phyloP scores from a whole-genome alignment of 1,140 invertebrate species.

The Eulimnadia texana region DNA sequence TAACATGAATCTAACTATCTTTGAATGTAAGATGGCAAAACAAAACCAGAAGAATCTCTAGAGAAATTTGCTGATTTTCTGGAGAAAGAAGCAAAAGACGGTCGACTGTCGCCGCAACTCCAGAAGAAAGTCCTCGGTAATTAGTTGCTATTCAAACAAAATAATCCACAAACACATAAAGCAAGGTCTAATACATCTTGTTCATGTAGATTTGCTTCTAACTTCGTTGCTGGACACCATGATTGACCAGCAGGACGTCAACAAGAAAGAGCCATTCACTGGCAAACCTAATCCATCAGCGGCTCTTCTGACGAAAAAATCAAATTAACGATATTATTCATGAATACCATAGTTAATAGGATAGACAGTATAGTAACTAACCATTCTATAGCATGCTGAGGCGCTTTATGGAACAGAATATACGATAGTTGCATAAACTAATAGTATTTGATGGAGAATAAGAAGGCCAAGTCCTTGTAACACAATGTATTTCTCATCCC shows the following conservation, averaged over 20 bases:
- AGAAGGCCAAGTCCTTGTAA: no score
- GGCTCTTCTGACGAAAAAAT: no score
- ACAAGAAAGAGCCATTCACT: background rate
- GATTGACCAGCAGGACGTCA: slow-evolving; percentile 37
- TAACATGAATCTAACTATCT: slow-evolving; percentile 3
- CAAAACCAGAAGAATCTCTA: slow-evolving; percentile 46
- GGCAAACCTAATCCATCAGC: background rate
- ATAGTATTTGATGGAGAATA: no score
- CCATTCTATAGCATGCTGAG: no score
- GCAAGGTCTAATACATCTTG: no score
- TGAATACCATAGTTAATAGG: no score
- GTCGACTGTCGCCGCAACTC: slow-evolving; percentile 46
- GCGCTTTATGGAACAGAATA: no score
- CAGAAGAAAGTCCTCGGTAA: slow-evolving; percentile 57
- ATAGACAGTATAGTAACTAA: no score
- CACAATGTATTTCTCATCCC: background rate
- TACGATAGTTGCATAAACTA: no score
- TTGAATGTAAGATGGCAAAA: slow-evolving; percentile 28
- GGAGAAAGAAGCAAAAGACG: slow-evolving; percentile 49
- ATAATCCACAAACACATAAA: no score
- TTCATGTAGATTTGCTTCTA: slow-evolving; percentile 46
- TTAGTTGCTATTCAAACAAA: slow-evolving; percentile 13
- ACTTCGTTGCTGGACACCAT: slow-evolving; percentile 52
- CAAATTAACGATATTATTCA: no score
- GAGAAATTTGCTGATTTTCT: slow-evolving; percentile 52